Percentiles rank a stretch among this genome's conserved stretches.
Evolutionary conservation across 2,113 vertebrate species (phyloP).

Genomic region (Cacatua alba): DNA sequence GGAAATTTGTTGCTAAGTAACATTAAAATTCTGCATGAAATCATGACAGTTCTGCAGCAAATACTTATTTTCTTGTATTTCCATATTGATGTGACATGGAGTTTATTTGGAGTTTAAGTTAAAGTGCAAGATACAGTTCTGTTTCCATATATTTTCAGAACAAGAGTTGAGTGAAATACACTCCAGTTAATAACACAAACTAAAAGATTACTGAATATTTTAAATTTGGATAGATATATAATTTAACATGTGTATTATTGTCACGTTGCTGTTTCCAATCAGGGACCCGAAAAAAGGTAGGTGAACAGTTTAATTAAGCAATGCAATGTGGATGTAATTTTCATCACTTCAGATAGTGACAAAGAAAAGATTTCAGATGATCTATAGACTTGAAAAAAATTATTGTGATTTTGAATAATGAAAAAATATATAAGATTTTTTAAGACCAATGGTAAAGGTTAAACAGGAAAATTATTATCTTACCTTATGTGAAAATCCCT

Average conservation of each 20-base stretch:
- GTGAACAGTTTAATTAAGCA: not conserved
- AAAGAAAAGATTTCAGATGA: not conserved
- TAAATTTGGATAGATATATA: not conserved
- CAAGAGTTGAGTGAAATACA: not conserved
- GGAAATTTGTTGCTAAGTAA: not conserved
- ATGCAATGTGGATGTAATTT: not conserved
- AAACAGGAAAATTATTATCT: not conserved
- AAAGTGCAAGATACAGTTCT: not conserved
- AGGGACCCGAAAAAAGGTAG: rapidly evolving
- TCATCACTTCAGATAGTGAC: not conserved
- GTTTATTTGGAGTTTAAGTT: not conserved
- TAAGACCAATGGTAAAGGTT: not conserved
- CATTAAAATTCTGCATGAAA: not conserved
- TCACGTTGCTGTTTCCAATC: rapidly evolving
- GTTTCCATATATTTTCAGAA: not conserved
- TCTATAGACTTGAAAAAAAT: not conserved
- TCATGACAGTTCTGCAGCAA: not conserved
- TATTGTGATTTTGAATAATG: not conserved
- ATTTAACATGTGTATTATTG: not conserved
- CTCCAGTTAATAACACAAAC: not conserved
- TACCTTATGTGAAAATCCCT: not conserved
- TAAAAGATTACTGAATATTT: not conserved
- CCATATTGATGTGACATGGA: not conserved
- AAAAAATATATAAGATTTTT: not conserved
- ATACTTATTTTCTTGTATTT: not conserved